phyloP scores from a whole-genome alignment of 1,140 invertebrate genomes.

The Bombus cullumanus region DNA sequence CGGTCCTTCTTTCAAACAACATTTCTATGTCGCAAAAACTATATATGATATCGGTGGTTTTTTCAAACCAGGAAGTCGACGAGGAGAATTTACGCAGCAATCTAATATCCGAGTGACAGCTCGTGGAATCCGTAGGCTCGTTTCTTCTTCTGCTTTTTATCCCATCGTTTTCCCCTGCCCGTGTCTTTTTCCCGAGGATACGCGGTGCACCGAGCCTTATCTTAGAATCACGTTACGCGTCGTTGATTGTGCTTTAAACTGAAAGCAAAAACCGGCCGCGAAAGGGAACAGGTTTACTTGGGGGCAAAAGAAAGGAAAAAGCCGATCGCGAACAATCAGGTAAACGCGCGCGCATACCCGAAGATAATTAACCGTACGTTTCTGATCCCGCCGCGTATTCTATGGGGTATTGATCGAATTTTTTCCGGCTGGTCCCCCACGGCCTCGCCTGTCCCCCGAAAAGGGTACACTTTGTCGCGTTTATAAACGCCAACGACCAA shows the following conservation, averaged over 20 bases:
- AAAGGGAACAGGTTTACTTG: conserved; percentile 54
- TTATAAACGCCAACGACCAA: background rate
- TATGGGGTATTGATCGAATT: conserved; percentile 32
- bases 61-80: background rate
- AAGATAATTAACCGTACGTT: conserved; percentile 58
- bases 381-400: conserved; percentile 39
- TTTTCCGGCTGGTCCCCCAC: conserved; percentile 20
- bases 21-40: background rate
- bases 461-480: conserved; percentile 3
- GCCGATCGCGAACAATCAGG: conserved; percentile 51
- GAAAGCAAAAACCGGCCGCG: conserved; percentile 52
- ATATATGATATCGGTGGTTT: background rate
- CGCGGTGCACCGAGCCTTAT: conserved; percentile 36
- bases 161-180: too few relatives aligned
- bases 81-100: background rate
- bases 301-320: background rate
- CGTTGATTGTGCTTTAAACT: conserved; percentile 56
- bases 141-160: background rate
- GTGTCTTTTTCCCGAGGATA: background rate
- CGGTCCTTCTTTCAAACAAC: background rate
- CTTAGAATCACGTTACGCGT: conserved; percentile 62
- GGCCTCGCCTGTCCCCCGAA: conserved; percentile 15
- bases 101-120: conserved; percentile 1
- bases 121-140: background rate
- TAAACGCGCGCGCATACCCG: conserved; percentile 45